Base-by-base conservation (phyloP, 2,113 vertebrate species). In the Fregata magnificens region DNA sequence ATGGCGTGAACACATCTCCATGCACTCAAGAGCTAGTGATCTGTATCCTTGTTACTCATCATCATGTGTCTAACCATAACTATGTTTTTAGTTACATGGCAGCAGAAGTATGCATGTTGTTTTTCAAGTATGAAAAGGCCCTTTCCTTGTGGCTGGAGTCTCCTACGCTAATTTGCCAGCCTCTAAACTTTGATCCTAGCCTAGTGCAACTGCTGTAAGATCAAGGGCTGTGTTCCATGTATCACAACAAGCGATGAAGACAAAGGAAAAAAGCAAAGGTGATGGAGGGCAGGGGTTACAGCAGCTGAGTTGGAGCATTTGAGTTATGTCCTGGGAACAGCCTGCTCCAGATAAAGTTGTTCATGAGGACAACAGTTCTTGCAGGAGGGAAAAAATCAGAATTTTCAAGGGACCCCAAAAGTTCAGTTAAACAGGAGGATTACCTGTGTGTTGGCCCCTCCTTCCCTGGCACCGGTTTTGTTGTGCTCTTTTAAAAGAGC, bases 1-100 rank as follows among this genome's bases (percentile, higher is more conserved):
- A 29, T 86, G 49, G 45, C 4, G 2, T 70, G 84, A 90, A 71
- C 63, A 36, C 49, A 72, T 81, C 72, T 76, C 88, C 50, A 4
- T 40, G 79, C 38, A 11, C 77, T 65, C n/a, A 38, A 36, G 53
- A 85, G 53, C 71, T 40, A 67, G 56, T 59, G 71, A 87, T 85
- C 81, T 84, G 40, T 53, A 65, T 85, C 90, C 73, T 79, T 66
- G 32, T 91, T 90, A 94, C 70, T 96, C 96, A 96, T 69, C 50
- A 15, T 52, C 96, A 94, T 0, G 10, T 76, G 91, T 61, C 73
- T 82, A 67, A 72, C 92, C 95, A 76, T 62, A 91, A 76, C 61
- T 74, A 31, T 76, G 78, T 15, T 93, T 90, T 92, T n/a, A 86
- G 82, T 90, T 91, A 81, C 72, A 34, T 13, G 83, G 86, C 71